Conservation (phyloP, 2,888 invertebrate genomes). For the Drosophila meridiana region DNA sequence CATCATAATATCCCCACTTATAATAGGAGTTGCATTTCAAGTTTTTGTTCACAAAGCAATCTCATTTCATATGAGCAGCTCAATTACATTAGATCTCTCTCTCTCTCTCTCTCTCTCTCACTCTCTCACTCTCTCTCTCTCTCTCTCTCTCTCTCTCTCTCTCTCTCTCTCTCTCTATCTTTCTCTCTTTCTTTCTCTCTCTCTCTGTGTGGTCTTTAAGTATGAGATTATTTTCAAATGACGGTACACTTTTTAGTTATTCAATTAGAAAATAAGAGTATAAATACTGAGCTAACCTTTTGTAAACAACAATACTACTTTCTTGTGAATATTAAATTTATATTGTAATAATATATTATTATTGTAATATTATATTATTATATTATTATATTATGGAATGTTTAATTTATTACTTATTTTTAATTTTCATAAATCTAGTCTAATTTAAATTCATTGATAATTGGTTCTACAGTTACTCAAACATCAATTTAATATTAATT, state of each 20-base stretch:
- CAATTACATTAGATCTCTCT: slow-evolving; percentile 29
- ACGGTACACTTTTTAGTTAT: not conserved
- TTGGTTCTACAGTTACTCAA: too few relatives aligned
- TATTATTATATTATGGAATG: too few relatives aligned
- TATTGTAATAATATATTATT: too few relatives aligned
- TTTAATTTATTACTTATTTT: too few relatives aligned
- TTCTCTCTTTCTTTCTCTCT: not conserved
- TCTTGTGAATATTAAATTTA: too few relatives aligned
- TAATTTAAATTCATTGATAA: too few relatives aligned
- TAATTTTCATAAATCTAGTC: too few relatives aligned
- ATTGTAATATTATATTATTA: too few relatives aligned
- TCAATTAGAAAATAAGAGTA: too few relatives aligned
- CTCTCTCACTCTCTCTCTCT: not conserved
- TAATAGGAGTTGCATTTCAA: slow-evolving; percentile 4
- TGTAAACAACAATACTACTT: too few relatives aligned
- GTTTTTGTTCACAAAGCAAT: slow-evolving; percentile 20
- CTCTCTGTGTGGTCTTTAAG: slow-evolving; percentile 4
- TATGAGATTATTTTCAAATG: not conserved
- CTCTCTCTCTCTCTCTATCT: not conserved
- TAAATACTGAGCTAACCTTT: too few relatives aligned
- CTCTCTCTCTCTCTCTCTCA: not conserved
- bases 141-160: not conserved
- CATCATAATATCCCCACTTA: not conserved
- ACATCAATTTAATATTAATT: too few relatives aligned
- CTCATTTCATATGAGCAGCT: slow-evolving; percentile 15